Percentiles rank a stretch among this genome's conserved stretches.
Evolutionary conservation across 2,113 vertebrate species (phyloP).

Genomic region (Miniopterus natalensis): DNA sequence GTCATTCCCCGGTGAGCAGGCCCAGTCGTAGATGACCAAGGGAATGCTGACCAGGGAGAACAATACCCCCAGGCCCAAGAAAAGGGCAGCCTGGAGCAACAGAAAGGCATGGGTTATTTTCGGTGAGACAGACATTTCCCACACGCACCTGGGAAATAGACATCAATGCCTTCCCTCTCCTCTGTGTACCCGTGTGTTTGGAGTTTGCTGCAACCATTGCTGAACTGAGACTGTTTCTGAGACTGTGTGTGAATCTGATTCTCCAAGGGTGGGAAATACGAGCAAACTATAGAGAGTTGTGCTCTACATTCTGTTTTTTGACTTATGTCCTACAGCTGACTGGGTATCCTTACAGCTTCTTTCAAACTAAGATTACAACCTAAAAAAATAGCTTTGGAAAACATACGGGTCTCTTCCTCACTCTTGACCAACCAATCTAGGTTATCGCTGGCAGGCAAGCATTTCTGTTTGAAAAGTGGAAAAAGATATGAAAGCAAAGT

Average conservation of each 20-base stretch:
- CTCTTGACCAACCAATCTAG: neutral
- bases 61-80: slow-evolving; percentile 88
- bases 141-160: neutral
- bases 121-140: neutral
- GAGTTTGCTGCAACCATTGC: neutral
- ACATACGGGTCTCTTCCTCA: neutral
- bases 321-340: neutral
- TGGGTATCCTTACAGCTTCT: neutral
- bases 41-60: slow-evolving; percentile 91
- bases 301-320: neutral
- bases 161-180: neutral
- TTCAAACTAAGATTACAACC: neutral
- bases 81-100: slow-evolving; percentile 87
- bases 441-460: neutral
- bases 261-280: neutral
- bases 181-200: neutral
- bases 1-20: slow-evolving; percentile 73
- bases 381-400: neutral
- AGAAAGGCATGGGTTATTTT: slow-evolving; percentile 73
- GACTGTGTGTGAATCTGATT: neutral
- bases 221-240: neutral
- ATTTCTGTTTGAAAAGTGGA: neutral
- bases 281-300: neutral
- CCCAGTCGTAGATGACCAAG: slow-evolving; percentile 92
- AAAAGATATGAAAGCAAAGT: neutral